These are phyloP conservation scores for Thunnus maccoyii DNA, from an alignment of 2,113 vertebrate genomes.

Conservation along the genomic window DNA sequence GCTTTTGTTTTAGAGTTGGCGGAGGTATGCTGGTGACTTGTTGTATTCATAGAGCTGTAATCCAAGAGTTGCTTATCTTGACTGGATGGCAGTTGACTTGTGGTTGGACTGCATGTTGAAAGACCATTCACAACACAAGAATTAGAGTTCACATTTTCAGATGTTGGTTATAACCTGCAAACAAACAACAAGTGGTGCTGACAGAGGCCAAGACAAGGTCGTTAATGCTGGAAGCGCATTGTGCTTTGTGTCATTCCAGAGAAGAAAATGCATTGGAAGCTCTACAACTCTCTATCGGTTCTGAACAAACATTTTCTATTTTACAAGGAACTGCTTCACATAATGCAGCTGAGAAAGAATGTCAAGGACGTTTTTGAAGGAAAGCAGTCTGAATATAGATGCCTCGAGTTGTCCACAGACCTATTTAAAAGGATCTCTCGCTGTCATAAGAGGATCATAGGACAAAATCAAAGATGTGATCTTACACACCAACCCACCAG, in stretches of 20 bases:
- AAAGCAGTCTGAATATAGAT: slow-evolving; percentile 22
- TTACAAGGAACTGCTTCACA: slow-evolving; percentile 20
- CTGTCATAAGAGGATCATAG: background rate
- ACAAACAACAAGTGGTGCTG: background rate
- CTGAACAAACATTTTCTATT: slow-evolving; percentile 15
- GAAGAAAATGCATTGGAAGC: background rate
- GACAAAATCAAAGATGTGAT: slow-evolving; percentile 13
- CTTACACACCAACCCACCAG: background rate
- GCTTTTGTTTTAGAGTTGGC: background rate
- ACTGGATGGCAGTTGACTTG: background rate
- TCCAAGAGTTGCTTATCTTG: background rate
- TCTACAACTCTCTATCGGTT: background rate
- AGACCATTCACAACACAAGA: background rate
- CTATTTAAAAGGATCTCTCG: slow-evolving; percentile 7
- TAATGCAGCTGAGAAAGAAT: background rate
- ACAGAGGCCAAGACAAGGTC: background rate
- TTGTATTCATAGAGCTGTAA: slow-evolving; percentile 18
- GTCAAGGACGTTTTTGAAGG: slow-evolving; percentile 2
- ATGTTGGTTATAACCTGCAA: slow-evolving; percentile 8
- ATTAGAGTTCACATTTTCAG: background rate
- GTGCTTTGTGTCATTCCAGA: background rate
- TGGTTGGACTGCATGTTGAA: background rate
- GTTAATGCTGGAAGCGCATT: background rate
- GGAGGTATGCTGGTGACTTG: background rate
- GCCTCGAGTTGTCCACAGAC: slow-evolving; percentile 2